Percentiles rank a stretch among this genome's conserved stretches.
phyloP scores from a whole-genome alignment of 2,888 invertebrate genomes.

The Tetheella fluctuosa region DNA sequence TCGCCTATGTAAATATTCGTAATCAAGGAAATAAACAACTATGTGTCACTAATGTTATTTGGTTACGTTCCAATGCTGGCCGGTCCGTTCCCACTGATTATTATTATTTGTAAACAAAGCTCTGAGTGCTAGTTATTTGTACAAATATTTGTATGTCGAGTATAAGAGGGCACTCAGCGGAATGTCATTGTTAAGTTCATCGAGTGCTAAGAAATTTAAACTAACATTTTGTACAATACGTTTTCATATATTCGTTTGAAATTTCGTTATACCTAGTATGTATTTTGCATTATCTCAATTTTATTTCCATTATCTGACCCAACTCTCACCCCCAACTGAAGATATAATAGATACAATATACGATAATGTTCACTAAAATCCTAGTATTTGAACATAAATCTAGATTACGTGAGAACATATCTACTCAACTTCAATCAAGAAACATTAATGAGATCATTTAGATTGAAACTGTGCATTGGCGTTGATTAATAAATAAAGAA shows the following conservation, averaged over 20 bases:
- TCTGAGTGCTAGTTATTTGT: constrained; percentile 52
- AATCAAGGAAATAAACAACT: constrained; percentile 10
- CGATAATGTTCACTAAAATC: neutral
- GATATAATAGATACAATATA: neutral
- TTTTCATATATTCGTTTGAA: neutral
- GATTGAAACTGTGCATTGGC: constrained; percentile 1
- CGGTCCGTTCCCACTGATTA: constrained; percentile 61
- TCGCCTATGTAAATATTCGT: constrained; percentile 7
- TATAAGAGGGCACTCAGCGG: constrained; percentile 73
- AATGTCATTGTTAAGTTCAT: constrained; percentile 63
- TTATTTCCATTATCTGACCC: neutral
- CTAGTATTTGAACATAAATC: neutral
- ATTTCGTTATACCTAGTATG: neutral
- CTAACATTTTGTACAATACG: constrained; percentile 1
- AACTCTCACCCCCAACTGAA: neutral
- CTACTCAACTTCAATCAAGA: constrained; percentile 4
- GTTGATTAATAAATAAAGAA: neutral
- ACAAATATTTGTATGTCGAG: constrained; percentile 69
- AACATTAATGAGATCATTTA: neutral
- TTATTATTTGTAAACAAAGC: constrained; percentile 65
- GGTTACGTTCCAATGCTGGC: constrained; percentile 31
- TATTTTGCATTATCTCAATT: neutral
- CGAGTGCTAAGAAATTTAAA: constrained; percentile 46
- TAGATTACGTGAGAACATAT: neutral
- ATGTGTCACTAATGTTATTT: constrained; percentile 24